Percentiles rank a stretch among this genome's conserved stretches.
These are phyloP conservation scores for Oreohelix idahoensis DNA, from an alignment of 1,140 invertebrate species.

Conservation along the genomic window DNA sequence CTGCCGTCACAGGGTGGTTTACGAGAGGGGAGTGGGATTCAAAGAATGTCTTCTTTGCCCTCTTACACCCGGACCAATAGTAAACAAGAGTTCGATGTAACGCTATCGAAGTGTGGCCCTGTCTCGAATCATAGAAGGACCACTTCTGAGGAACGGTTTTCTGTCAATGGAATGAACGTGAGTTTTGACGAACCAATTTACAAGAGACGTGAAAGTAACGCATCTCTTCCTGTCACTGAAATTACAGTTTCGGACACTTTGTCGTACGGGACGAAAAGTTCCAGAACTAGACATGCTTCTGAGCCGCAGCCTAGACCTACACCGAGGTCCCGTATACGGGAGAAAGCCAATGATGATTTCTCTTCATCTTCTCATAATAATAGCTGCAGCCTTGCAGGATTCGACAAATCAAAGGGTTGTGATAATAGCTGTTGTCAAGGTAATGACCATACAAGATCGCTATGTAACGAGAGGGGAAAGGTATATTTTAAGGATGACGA, in stretches of 20 bases:
- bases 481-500: background rate
- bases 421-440: background rate
- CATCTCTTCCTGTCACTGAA: background rate
- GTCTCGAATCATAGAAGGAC: background rate
- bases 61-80: constrained; percentile 32
- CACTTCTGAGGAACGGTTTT: constrained; percentile 42
- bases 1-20: constrained; percentile 33
- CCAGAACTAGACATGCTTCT: background rate
- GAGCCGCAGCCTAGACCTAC: constrained; percentile 1
- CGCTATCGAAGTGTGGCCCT: background rate
- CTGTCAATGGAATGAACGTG: constrained; percentile 57
- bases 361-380: background rate
- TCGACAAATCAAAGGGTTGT: background rate
- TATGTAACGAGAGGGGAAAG: too few relatives aligned
- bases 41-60: constrained; percentile 44
- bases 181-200: constrained; percentile 69
- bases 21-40: constrained; percentile 38
- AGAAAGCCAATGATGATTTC: background rate
- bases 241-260: background rate
- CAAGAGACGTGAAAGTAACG: constrained; percentile 30
- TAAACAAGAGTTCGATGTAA: background rate
- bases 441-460: background rate
- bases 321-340: background rate
- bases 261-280: background rate
- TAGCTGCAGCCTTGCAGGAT: background rate